These are phyloP conservation scores for Gallinago undulata DNA, from an alignment of 2,113 vertebrate genomes.

Conservation along the genomic window DNA sequence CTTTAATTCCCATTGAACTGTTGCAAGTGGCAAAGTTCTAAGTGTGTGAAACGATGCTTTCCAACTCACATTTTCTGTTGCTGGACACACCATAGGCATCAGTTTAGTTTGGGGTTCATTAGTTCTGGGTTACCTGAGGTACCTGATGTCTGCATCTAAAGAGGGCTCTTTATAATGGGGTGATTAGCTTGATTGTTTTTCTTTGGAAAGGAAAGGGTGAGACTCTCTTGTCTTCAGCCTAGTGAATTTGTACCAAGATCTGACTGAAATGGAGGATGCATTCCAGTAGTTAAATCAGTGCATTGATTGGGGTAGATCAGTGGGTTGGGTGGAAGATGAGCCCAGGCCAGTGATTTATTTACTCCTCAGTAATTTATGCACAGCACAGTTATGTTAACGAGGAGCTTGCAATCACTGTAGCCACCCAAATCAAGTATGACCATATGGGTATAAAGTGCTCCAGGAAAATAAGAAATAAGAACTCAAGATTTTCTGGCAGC, in stretches of 20 bases:
- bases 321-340: background rate
- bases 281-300: background rate
- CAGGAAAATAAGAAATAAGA: background rate
- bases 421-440: background rate
- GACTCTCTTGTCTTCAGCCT: background rate
- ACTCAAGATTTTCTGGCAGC: conserved; percentile 1
- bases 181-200: background rate
- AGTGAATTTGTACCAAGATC: background rate
- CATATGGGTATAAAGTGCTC: background rate
- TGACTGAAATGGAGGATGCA: background rate
- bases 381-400: background rate
- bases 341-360: background rate
- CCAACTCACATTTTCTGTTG: background rate
- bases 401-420: background rate
- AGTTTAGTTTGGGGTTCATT: background rate
- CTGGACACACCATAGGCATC: background rate
- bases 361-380: background rate
- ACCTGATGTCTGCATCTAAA: background rate
- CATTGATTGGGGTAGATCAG: background rate
- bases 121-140: background rate
- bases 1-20: background rate
- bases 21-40: background rate
- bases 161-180: fast-evolving
- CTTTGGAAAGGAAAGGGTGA: background rate
- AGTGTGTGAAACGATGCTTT: background rate